Evolutionary conservation across 2,888 invertebrate species (phyloP).

Genomic region (Mythimna ferrago): DNA sequence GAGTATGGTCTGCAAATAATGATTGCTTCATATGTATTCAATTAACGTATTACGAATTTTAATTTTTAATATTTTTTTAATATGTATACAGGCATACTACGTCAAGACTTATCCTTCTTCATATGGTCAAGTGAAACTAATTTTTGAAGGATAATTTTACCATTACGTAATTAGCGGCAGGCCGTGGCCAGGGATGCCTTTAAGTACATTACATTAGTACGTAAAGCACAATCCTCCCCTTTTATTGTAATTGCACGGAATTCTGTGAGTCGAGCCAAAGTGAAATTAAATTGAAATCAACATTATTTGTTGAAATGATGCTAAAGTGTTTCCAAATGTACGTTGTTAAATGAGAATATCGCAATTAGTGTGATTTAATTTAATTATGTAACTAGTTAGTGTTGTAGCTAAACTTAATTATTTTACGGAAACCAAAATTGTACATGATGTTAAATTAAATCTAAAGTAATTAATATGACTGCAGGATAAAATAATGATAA

Average conservation of each 20-base stretch:
- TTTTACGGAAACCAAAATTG: not conserved
- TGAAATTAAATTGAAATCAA: slow-evolving; percentile 53
- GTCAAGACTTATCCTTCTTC: no score
- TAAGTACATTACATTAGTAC: slow-evolving; percentile 71
- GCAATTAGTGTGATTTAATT: not conserved
- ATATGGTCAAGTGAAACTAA: slow-evolving; percentile 29
- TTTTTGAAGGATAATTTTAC: slow-evolving; percentile 67
- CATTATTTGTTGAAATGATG: slow-evolving; percentile 36
- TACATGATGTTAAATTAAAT: not conserved
- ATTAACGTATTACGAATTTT: no score
- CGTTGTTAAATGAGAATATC: not conserved
- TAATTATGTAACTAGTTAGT: not conserved
- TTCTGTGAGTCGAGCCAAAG: slow-evolving; percentile 46
- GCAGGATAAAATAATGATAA: no score
- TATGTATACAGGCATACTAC: no score
- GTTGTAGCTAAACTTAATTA: not conserved
- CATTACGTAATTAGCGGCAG: slow-evolving; percentile 69
- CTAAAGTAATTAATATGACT: not conserved
- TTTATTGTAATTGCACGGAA: slow-evolving; percentile 73
- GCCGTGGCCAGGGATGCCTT: slow-evolving; percentile 63
- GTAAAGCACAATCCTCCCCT: slow-evolving; percentile 69
- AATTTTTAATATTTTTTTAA: no score
- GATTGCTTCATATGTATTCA: no score
- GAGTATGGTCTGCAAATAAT: no score
- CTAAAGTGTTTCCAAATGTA: slow-evolving; percentile 12